Conservation (phyloP, 2,888 invertebrate species). For the Pristionchus entomophagus region DNA sequence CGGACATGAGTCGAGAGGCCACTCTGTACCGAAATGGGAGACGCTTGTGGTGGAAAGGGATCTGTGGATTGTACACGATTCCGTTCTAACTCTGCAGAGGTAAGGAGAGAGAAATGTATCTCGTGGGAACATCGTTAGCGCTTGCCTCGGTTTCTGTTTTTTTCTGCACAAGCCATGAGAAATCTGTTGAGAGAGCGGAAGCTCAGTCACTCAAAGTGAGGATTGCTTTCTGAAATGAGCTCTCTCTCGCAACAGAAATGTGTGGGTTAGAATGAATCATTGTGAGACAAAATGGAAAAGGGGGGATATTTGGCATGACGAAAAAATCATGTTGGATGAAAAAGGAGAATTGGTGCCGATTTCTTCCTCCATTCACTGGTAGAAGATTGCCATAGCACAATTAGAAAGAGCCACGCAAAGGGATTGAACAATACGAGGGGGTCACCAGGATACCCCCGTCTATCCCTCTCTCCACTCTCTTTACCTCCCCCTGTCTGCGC, state of each 20-base stretch:
- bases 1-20: neutral
- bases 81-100: too few relatives aligned
- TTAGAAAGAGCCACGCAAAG: neutral
- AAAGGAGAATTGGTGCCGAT: neutral
- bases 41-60: too few relatives aligned
- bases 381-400: neutral
- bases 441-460: conserved; percentile 32
- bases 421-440: neutral
- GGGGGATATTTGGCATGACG: neutral
- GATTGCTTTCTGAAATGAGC: neutral
- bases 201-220: neutral
- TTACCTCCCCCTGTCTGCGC: neutral
- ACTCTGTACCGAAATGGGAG: neutral
- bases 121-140: conserved; percentile 28
- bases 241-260: neutral
- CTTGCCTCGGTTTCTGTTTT: neutral
- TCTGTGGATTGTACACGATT: too few relatives aligned
- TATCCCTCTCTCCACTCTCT: conserved; percentile 44
- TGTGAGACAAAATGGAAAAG: neutral
- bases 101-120: neutral
- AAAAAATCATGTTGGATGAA: neutral
- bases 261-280: neutral
- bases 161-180: neutral
- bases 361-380: neutral
- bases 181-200: neutral